Evolutionary conservation across 2,113 vertebrate species (phyloP).

Genomic region (Grallaria varia): DNA sequence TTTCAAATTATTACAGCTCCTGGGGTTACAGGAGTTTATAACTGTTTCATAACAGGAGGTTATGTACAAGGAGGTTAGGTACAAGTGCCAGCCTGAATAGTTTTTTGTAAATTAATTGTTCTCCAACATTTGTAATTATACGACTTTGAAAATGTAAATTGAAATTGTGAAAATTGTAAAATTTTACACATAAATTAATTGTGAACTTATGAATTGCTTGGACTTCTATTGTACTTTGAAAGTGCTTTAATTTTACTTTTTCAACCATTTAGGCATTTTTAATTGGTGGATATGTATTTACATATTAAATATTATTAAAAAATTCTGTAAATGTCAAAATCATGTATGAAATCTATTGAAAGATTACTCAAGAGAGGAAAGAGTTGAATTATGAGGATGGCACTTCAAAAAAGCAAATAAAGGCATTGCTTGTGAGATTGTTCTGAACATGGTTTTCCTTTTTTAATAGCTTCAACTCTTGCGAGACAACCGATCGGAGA

Average conservation of each 20-base stretch:
- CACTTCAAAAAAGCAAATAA: not conserved
- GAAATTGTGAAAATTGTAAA: not conserved
- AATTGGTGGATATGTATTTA: not conserved
- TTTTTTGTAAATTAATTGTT: not conserved
- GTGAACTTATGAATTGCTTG: not conserved
- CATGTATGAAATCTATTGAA: not conserved
- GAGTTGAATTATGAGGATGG: not conserved
- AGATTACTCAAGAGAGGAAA: not conserved
- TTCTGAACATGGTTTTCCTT: not conserved
- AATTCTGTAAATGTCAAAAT: not conserved
- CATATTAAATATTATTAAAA: not conserved
- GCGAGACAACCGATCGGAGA: conserved; percentile 86
- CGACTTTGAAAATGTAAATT: not conserved
- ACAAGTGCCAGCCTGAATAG: not conserved
- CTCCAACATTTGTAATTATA: not conserved
- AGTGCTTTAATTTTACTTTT: not conserved
- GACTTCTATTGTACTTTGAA: not conserved
- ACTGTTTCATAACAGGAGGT: not conserved
- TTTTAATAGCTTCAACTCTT: conserved; percentile 77
- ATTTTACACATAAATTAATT: not conserved
- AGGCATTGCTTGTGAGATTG: conserved; percentile 12
- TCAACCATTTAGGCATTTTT: not conserved
- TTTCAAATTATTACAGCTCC: not conserved
- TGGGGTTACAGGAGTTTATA: not conserved
- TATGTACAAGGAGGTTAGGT: no score